Evolutionary conservation across 2,113 vertebrate genomes (phyloP), one percentile per base, ranked within the genome.

Genomic region (Geococcyx californianus): DNA sequence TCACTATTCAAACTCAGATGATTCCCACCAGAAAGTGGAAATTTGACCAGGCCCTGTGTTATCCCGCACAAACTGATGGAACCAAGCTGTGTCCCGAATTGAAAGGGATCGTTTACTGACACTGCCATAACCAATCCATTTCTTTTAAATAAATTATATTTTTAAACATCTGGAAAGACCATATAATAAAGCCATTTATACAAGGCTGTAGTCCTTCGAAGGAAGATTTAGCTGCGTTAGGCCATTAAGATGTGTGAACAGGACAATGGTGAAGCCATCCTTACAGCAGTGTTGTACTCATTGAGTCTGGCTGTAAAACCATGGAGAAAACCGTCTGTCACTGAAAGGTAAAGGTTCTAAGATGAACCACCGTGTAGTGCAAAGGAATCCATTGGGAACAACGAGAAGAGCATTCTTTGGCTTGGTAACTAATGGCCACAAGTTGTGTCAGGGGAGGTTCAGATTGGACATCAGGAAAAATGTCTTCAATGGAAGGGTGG

Each of bases 21-120:
- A 94, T 92, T 97, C 94, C 90, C 93, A 96, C 55, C 84, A 96
- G 67, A 95, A 87, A 91, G 67, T 20, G 33, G 89, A 95, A 95
- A 94, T 80, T 74, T 96, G 95, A 95, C 51, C 84, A 85, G 81
- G 24, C 47, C 15, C 29, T 55, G 25, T 62, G 66, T 94, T 91
- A 89, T 78, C 86, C 67, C 38, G 62, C 29, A 56, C 25, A 83
- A 77, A 94, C 54, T 74, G 91, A 93, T 34, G 70, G 92, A 91
- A 95, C 38, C 93, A 94, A 95, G 92, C 75, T 63, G 38, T 78
- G 52, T 52, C 51, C 85, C 59, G 44, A 0, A 85, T 95, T 49
- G 54, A 62, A 89, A 66, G 59, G 38, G 38, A 88, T 77, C 24
- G 5, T 83, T 94, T 90, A 45, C 51, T 66, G 69, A 80, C 51